Evolutionary conservation across 2,797 vertebrate genomes (phyloP).

Genomic region (Falco peregrinus): DNA sequence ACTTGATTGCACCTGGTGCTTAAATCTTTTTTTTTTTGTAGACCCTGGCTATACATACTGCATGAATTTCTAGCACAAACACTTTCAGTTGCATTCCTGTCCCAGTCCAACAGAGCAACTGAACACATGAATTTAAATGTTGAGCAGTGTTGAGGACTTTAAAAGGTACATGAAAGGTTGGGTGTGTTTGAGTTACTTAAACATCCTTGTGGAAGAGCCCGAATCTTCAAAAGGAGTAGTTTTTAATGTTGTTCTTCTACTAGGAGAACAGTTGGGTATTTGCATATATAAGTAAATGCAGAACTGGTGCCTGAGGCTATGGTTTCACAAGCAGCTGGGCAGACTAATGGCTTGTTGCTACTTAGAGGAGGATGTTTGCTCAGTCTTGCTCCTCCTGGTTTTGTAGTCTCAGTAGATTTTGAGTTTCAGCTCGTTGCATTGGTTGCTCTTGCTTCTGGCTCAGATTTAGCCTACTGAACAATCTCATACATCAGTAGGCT

Average conservation of each 20-base stretch:
- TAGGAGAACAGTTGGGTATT: background rate
- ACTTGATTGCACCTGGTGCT: background rate
- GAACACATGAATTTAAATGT: fast-evolving
- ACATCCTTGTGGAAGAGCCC: background rate
- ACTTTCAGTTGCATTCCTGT: background rate
- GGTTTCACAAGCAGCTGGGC: background rate
- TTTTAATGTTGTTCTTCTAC: background rate
- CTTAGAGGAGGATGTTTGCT: background rate
- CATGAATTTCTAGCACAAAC: background rate
- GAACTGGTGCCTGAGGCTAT: background rate
- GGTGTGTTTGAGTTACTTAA: background rate
- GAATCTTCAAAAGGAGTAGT: background rate
- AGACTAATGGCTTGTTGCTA: background rate
- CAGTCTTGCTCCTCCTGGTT: background rate
- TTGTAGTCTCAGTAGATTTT: background rate
- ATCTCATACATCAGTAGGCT: fast-evolving
- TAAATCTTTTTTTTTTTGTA: background rate
- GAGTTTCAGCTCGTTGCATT: background rate
- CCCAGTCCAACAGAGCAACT: background rate
- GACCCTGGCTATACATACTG: background rate
- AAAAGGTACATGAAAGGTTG: background rate
- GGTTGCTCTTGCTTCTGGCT: background rate
- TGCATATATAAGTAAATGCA: background rate
- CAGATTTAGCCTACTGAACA: background rate
- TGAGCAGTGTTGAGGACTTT: background rate